A percentile compares a stretch with the other conserved stretches of the same genome.
phyloP scores from a whole-genome alignment of 1,140 invertebrate species.

The Drosophila nasuta region DNA sequence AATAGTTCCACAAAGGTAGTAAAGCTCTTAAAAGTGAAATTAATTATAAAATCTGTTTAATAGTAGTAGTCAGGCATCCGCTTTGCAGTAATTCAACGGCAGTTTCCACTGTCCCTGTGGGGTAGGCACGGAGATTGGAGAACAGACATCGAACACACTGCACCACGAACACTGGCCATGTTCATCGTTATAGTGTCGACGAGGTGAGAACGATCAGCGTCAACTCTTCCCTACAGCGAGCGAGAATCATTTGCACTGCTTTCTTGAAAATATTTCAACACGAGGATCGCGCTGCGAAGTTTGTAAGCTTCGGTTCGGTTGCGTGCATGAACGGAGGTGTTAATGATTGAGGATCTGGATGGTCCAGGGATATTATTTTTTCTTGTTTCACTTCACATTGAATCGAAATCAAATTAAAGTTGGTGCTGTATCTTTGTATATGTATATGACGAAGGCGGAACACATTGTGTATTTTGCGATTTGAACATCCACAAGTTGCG shows the following conservation, averaged over 20 bases:
- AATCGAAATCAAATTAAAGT: conserved; percentile 82
- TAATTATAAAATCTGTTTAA: background rate
- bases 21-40: no score
- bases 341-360: conserved; percentile 59
- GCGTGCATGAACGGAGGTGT: conserved; percentile 15
- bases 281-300: background rate
- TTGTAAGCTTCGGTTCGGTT: background rate
- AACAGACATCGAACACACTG: conserved; percentile 8
- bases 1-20: no score
- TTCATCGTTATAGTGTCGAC: conserved; percentile 64
- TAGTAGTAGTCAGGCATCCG: background rate
- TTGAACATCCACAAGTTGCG: conserved; percentile 80
- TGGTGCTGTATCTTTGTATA: conserved; percentile 62
- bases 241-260: conserved; percentile 61
- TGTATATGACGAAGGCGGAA: conserved; percentile 72
- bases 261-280: conserved; percentile 50
- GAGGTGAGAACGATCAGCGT: conserved; percentile 78
- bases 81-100: background rate
- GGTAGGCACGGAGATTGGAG: conserved; percentile 22
- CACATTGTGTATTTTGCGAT: conserved; percentile 82
- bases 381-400: conserved; percentile 59
- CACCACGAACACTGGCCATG: conserved; percentile 50
- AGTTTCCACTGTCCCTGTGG: conserved; percentile 38
- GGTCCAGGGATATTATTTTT: conserved; percentile 54
- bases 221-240: conserved; percentile 61